Evolutionary conservation across 2,113 vertebrate genomes (phyloP).

Genomic region (Pavo muticus): DNA sequence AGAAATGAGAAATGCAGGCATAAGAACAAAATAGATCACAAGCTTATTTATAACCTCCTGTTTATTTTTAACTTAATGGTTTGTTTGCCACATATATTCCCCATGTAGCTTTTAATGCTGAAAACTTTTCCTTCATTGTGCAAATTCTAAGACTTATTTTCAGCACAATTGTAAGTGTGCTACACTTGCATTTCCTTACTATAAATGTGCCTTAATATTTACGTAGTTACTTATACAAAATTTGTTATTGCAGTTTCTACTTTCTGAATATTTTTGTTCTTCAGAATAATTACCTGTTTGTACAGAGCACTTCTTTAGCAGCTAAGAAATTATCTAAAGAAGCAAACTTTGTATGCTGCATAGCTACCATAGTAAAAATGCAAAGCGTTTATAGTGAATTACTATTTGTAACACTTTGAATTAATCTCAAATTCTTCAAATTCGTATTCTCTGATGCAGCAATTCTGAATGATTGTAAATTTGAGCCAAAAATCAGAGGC

Average conservation of each 20-base stretch:
- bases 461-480: background rate
- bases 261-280: background rate
- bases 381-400: background rate
- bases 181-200: background rate
- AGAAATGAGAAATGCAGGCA: background rate
- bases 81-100: background rate
- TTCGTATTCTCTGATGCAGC: background rate
- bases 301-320: background rate
- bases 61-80: background rate
- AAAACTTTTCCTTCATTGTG: background rate
- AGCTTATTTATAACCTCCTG: background rate
- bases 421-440: background rate
- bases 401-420: background rate
- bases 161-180: background rate
- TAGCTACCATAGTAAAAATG: background rate
- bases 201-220: background rate
- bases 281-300: background rate
- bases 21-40: background rate
- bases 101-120: background rate
- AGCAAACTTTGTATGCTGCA: background rate
- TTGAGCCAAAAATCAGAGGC: background rate
- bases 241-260: background rate
- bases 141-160: background rate
- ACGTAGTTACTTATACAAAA: background rate
- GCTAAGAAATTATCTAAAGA: background rate